phyloP scores from a whole-genome alignment of 2,888 invertebrate species.

The Drosophila colorata region DNA sequence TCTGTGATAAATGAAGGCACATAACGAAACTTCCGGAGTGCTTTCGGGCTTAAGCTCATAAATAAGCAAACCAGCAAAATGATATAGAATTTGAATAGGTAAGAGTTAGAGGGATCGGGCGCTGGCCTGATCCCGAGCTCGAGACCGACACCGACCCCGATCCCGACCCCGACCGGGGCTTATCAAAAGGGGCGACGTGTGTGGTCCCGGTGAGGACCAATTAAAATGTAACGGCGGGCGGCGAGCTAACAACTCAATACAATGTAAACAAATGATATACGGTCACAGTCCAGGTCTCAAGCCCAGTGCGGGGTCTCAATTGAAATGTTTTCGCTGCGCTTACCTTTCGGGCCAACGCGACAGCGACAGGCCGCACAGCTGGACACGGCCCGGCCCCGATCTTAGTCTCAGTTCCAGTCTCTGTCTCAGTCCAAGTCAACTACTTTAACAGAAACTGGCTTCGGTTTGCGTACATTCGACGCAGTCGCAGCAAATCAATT shows the following conservation, averaged over 20 bases:
- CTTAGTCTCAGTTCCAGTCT: not conserved
- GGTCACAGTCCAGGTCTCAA: constrained; percentile 52
- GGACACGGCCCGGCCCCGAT: constrained; percentile 33
- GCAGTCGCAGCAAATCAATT: constrained; percentile 70
- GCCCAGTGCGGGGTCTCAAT: constrained; percentile 38
- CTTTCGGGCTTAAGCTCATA: constrained; percentile 41
- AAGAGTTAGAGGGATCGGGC: constrained; percentile 11
- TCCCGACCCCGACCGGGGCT: constrained; percentile 21
- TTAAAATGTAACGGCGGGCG: constrained; percentile 71
- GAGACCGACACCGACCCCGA: not conserved
- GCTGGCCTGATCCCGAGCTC: constrained; percentile 58
- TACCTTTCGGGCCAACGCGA: constrained; percentile 57
- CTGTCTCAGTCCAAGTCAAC: constrained; percentile 2
- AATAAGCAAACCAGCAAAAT: constrained; percentile 41
- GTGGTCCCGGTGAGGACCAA: constrained; percentile 64
- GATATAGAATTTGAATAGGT: constrained; percentile 31
- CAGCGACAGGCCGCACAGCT: constrained; percentile 69
- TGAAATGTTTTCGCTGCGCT: constrained; percentile 63
- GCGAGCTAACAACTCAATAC: constrained; percentile 76
- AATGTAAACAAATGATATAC: constrained; percentile 80
- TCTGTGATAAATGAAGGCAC: constrained; percentile 61
- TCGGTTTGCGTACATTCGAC: constrained; percentile 1
- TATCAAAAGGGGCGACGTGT: constrained; percentile 65
- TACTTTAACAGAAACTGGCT: constrained; percentile 28
- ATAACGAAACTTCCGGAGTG: constrained; percentile 62